Conservation (phyloP, 2,888 invertebrate genomes). For the Gymnosoma rotundatum region DNA sequence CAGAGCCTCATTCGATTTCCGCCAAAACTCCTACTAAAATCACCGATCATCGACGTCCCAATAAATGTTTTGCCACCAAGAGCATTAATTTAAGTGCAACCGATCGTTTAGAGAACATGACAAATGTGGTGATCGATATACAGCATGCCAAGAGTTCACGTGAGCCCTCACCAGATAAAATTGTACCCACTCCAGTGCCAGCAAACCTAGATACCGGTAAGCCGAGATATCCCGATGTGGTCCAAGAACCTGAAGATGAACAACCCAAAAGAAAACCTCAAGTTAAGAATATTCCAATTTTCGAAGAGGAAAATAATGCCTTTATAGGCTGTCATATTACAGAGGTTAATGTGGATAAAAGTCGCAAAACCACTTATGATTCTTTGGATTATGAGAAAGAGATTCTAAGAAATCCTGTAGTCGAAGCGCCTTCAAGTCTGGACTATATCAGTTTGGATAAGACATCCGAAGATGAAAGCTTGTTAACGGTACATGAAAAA, state of each 20-base stretch:
- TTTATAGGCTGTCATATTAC: conserved; percentile 83
- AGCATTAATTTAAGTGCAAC: conserved; percentile 83
- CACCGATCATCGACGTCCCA: conserved; percentile 76
- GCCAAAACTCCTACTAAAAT: conserved; percentile 67
- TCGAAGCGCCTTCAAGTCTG: conserved; percentile 84
- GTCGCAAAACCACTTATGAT: conserved; percentile 82
- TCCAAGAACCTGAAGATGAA: conserved; percentile 89
- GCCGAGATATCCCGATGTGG: conserved; percentile 88
- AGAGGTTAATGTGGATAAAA: conserved; percentile 82
- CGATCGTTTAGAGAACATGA: conserved; percentile 83
- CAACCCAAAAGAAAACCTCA: conserved; percentile 80
- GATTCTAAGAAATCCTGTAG: conserved; percentile 76
- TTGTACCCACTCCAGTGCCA: conserved; percentile 86
- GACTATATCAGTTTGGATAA: conserved; percentile 81
- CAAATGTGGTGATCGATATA: conserved; percentile 87
- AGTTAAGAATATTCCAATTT: conserved; percentile 83
- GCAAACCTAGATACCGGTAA: conserved; percentile 83
- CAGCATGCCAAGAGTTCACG: conserved; percentile 89
- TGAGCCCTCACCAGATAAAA: conserved; percentile 88
- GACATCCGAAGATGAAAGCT: conserved; percentile 85
- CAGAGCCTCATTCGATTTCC: conserved; percentile 73
- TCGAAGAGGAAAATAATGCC: conserved; percentile 84
- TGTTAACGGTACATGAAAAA: conserved; percentile 87
- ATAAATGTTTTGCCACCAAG: conserved; percentile 83
- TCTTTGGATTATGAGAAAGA: conserved; percentile 71